A percentile compares a stretch with the other conserved stretches of the same genome.
phyloP scores from a whole-genome alignment of 2,113 vertebrate genomes.

The Asarcornis scutulata region DNA sequence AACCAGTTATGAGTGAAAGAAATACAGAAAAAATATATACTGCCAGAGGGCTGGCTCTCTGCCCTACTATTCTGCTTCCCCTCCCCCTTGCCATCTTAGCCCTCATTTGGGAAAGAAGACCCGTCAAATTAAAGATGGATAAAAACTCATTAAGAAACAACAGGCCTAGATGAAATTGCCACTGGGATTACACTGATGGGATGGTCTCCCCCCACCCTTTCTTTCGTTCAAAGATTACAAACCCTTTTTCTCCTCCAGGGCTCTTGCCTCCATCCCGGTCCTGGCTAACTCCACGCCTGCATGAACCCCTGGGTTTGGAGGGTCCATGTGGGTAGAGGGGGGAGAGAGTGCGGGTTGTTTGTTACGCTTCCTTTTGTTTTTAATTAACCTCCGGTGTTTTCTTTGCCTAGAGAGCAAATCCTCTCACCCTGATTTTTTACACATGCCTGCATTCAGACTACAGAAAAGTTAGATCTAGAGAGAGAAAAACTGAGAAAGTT shows the following conservation, averaged over 20 bases:
- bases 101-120: constrained; percentile 29
- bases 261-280: background rate
- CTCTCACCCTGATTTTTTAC: constrained; percentile 22
- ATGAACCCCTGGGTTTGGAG: background rate
- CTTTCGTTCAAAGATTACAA: background rate
- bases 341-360: background rate
- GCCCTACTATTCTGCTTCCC: background rate
- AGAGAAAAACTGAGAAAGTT: background rate
- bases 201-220: background rate
- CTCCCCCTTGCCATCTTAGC: background rate
- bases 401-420: constrained; percentile 43
- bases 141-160: constrained; percentile 60
- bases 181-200: constrained; percentile 10
- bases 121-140: constrained; percentile 39
- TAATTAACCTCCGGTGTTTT: constrained; percentile 72
- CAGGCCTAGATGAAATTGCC: constrained; percentile 15
- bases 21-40: background rate
- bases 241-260: constrained; percentile 3
- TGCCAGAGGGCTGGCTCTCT: background rate
- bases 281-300: background rate
- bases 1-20: background rate
- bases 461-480: background rate
- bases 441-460: constrained; percentile 18
- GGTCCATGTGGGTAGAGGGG: background rate
- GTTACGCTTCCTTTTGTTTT: constrained; percentile 58